Evolutionary conservation across 1,140 invertebrate species (phyloP).

Genomic region (Acarapis woodi): DNA sequence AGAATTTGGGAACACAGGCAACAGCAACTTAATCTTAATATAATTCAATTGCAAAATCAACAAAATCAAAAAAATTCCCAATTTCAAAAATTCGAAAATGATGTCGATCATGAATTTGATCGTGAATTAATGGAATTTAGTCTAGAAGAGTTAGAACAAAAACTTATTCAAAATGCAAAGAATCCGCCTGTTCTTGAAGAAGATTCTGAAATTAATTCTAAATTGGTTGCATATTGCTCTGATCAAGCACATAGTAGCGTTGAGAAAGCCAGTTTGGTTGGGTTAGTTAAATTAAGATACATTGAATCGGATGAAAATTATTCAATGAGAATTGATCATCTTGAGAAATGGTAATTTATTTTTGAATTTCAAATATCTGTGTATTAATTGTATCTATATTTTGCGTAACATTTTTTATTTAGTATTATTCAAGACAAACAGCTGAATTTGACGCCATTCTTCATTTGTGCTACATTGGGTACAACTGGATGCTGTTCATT

Average conservation of each 20-base stretch:
- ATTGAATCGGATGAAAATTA: conserved; percentile 14
- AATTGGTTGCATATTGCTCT: conserved; percentile 77
- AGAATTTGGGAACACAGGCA: too few species aligned
- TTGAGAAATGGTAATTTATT: too few species aligned
- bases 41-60: too few species aligned
- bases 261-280: conserved; percentile 24
- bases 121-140: too few species aligned
- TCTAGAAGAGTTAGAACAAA: too few species aligned
- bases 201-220: conserved; percentile 60
- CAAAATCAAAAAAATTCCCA: too few species aligned
- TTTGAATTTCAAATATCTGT: conserved; percentile 6
- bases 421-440: conserved; percentile 30
- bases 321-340: conserved; percentile 11
- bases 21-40: too few species aligned
- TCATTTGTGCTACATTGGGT: conserved; percentile 56
- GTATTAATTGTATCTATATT: neutral
- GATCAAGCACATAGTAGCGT: conserved; percentile 33
- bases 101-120: conserved; percentile 28
- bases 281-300: conserved; percentile 17
- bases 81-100: too few species aligned
- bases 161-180: too few species aligned
- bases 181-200: too few species aligned
- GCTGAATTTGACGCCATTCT: conserved; percentile 60
- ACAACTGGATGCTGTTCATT: conserved; percentile 77
- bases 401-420: too few species aligned